Conservation (phyloP, 2,113 vertebrate species). For the Pao palembangensis region DNA sequence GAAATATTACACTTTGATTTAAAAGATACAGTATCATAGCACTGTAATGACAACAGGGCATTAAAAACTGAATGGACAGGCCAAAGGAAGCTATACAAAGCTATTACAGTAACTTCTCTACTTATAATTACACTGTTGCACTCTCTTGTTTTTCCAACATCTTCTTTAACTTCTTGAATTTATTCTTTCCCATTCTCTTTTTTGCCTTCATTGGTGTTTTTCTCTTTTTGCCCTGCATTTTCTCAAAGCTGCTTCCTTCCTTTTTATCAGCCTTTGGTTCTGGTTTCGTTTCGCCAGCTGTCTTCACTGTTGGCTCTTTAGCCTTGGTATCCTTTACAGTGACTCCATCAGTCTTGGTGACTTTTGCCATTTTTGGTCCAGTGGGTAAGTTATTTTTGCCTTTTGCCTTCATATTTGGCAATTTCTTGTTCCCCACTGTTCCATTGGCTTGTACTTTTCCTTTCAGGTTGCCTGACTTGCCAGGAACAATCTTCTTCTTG, state of each 20-base stretch:
- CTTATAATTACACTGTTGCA: conserved; percentile 16
- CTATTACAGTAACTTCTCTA: conserved; percentile 16
- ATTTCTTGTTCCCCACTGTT: conserved; percentile 21
- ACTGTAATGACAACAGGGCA: neutral
- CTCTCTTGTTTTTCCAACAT: conserved; percentile 44
- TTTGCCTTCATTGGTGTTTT: conserved; percentile 45
- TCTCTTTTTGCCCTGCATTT: conserved; percentile 57
- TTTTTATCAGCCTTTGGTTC: conserved; percentile 45
- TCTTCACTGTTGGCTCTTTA: conserved; percentile 31
- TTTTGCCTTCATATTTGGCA: conserved; percentile 19
- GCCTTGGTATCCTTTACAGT: conserved; percentile 36
- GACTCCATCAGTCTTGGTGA: conserved; percentile 57
- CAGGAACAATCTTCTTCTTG: conserved; percentile 35
- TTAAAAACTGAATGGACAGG: neutral
- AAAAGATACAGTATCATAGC: neutral
- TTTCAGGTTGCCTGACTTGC: conserved; percentile 23
- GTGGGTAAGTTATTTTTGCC: conserved; percentile 39
- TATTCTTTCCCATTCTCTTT: conserved; percentile 71
- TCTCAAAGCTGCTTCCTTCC: conserved; percentile 59
- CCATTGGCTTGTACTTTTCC: conserved; percentile 54
- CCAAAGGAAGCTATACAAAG: conserved; percentile 11
- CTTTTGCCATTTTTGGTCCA: conserved; percentile 68
- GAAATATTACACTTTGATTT: neutral
- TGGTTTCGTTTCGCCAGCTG: conserved; percentile 37
- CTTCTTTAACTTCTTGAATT: conserved; percentile 66